phyloP scores from a whole-genome alignment of 1,140 invertebrate genomes.

The Tenebrio molitor region DNA sequence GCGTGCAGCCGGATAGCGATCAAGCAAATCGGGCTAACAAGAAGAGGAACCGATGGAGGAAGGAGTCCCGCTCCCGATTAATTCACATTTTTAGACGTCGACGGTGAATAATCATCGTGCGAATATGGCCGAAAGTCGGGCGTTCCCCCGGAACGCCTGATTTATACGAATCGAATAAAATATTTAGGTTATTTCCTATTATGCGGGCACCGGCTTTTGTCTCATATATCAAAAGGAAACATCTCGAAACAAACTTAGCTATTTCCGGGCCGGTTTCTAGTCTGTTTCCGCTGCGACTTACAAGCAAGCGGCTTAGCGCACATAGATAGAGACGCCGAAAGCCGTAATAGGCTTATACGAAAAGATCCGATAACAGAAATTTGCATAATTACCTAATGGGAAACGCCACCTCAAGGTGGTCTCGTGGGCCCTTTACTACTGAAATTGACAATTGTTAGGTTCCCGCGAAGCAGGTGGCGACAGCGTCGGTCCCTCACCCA shows the following conservation, averaged over 20 bases:
- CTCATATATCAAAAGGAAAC: constrained; percentile 18
- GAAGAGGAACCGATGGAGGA: too few relatives aligned
- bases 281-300: constrained; percentile 29
- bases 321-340: constrained; percentile 25
- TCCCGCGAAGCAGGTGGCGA: too few relatives aligned
- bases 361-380: constrained; percentile 22
- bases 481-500: too few relatives aligned
- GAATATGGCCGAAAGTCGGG: too few relatives aligned
- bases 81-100: too few relatives aligned
- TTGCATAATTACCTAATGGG: constrained; percentile 11
- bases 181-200: constrained; percentile 30
- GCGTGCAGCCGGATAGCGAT: constrained; percentile 19
- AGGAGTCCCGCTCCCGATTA: too few relatives aligned
- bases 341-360: constrained; percentile 24
- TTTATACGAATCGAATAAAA: constrained; percentile 23
- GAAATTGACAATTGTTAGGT: too few relatives aligned
- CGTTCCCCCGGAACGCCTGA: background rate
- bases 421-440: too few relatives aligned
- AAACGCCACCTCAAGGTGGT: background rate
- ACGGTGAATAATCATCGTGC: too few relatives aligned
- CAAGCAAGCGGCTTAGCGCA: constrained; percentile 20
- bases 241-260: constrained; percentile 23
- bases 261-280: constrained; percentile 26
- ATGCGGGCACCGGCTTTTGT: constrained; percentile 1
- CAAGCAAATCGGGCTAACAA: constrained; percentile 27